Base-by-base conservation (phyloP, 1,140 invertebrate species). In the Hesperophylax magnus region DNA sequence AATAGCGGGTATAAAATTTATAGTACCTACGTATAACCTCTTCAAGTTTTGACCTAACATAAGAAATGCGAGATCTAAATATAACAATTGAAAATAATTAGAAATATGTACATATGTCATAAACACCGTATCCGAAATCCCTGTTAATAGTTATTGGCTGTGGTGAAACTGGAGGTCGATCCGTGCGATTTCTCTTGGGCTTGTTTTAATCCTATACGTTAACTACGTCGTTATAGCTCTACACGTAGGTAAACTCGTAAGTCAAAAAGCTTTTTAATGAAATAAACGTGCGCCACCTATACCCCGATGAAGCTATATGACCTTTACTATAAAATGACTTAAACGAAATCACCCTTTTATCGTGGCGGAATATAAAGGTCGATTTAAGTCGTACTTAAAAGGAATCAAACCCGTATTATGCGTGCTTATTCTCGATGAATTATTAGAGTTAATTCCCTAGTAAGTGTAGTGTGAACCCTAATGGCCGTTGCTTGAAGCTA, bases 301-400 rank as follows among this genome's bases (percentile, higher is more conserved):
- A 24, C n/a, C 34, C 39, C 6, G 67, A 53, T 22, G 67, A 53
- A 71, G 53, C 18, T 24, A 47, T 71, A 71, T 47, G 8, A 53
- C 34, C 22, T 53, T 71, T 18, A 52, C 67, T 71, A 52, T 71
- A 71, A 71, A 71, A 71, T 71, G 47, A 39, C 67, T 71, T 53
- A 71, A 47, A 71, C 7, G 67, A 53, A 71, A 71, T 71, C 47
- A 39, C n/a, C n/a, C 20, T 53, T 71, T 71, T 71, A 71, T 71
- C n/a, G 67, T 69, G 65, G 34, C 3, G 47, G 20, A 52, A 71
- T 71, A 47, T 71, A 39, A 7, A 18, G 17, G n/a, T n/a, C 39
- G 9, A 71, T 71, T 20, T 1, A 65, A 65, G 24, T 24, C 61
- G 6, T 24, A 31, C 61, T 2, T 65, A 65, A 24, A 17, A 24